A percentile compares a stretch with the other conserved stretches of the same genome.
Conservation (phyloP, 2,888 invertebrate species). For the Melieria picta region DNA sequence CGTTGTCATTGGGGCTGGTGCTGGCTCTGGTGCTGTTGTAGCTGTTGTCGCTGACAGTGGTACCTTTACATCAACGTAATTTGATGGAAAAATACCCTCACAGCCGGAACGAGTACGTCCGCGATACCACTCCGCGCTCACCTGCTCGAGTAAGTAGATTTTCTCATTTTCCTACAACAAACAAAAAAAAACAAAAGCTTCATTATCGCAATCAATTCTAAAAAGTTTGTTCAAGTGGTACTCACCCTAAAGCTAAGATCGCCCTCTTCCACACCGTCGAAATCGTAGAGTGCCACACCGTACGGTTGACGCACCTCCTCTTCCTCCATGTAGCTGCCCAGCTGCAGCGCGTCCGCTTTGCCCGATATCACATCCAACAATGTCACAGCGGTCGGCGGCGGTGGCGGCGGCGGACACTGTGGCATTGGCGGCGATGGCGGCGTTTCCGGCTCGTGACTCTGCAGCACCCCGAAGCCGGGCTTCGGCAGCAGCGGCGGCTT, state of each 20-base stretch:
- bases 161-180: constrained; percentile 75
- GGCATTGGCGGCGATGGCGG: constrained; percentile 83
- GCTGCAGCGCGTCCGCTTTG: constrained; percentile 57
- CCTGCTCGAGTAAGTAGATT: constrained; percentile 75
- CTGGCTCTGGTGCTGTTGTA: constrained; percentile 29
- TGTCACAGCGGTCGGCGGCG: constrained; percentile 70
- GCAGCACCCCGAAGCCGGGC: constrained; percentile 47
- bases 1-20: constrained; percentile 31
- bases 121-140: constrained; percentile 84
- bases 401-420: constrained; percentile 81
- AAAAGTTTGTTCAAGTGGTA: constrained; percentile 38
- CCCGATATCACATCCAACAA: constrained; percentile 62
- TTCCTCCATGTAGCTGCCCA: constrained; percentile 43
- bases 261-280: constrained; percentile 76
- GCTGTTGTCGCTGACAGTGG: constrained; percentile 69
- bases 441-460: constrained; percentile 32
- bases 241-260: constrained; percentile 84
- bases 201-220: not conserved
- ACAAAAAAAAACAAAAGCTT: constrained; percentile 52
- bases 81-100: constrained; percentile 85
- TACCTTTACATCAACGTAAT: constrained; percentile 80
- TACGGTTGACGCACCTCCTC: constrained; percentile 67
- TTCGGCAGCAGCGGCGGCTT: constrained; percentile 56
- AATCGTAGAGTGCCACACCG: constrained; percentile 83
- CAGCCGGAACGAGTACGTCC: constrained; percentile 75